Conservation (phyloP, 2,888 invertebrate species). For the Caenorhabditis panamensis region DNA sequence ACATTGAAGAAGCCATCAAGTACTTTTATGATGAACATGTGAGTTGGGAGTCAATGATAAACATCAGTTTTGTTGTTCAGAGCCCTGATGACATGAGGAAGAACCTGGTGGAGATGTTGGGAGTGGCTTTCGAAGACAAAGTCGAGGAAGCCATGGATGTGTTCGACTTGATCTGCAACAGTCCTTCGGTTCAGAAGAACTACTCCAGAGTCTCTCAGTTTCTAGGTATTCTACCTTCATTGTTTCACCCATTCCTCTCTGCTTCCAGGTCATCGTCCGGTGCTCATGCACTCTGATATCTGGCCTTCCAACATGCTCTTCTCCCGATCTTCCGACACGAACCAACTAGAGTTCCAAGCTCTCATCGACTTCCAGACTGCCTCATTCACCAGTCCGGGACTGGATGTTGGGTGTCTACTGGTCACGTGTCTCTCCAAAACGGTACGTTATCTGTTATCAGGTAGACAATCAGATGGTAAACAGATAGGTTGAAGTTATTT, state of each 20-base stretch:
- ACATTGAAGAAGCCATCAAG: conserved; percentile 36
- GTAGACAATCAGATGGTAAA: conserved; percentile 7
- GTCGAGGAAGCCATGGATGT: conserved; percentile 48
- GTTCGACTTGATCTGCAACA: conserved; percentile 33
- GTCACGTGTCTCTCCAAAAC: conserved; percentile 47
- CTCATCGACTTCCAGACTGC: conserved; percentile 56
- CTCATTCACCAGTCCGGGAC: conserved; percentile 45
- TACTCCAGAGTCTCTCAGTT: conserved; percentile 33
- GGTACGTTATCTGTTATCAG: conserved; percentile 7
- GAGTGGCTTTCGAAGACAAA: conserved; percentile 40
- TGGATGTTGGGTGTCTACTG: conserved; percentile 38
- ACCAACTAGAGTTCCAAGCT: conserved; percentile 31
- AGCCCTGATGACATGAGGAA: conserved; percentile 32
- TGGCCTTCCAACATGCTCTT: conserved; percentile 48
- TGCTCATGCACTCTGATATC: conserved; percentile 48
- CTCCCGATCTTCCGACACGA: neutral
- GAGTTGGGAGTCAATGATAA: neutral
- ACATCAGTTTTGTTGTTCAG: conserved; percentile 26
- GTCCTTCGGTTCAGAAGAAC: conserved; percentile 24
- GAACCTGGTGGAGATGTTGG: conserved; percentile 23
- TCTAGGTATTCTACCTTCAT: too few relatives aligned
- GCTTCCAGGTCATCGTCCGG: conserved; percentile 39
- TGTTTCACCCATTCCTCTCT: neutral
- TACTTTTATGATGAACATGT: conserved; percentile 35
- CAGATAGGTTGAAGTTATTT: neutral